Evolutionary conservation across 2,888 invertebrate genomes (phyloP).

Genomic region (Cylloceria caligata): DNA sequence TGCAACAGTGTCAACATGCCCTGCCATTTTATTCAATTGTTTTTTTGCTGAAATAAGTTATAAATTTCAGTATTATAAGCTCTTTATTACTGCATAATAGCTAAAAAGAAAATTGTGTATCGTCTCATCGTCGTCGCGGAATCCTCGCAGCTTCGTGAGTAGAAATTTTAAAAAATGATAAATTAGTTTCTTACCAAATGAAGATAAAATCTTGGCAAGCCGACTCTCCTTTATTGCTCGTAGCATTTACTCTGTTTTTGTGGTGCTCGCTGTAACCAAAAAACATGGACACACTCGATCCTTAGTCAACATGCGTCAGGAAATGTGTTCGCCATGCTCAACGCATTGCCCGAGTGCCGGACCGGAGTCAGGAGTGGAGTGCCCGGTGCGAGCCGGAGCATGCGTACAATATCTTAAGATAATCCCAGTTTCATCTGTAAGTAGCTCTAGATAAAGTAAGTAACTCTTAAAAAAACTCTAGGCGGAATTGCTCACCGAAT

Average conservation of each 20-base stretch:
- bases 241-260: constrained; percentile 69
- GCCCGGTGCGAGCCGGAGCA: too few species aligned
- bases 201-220: constrained; percentile 66
- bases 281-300: background rate
- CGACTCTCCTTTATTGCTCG: constrained; percentile 64
- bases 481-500: too few species aligned
- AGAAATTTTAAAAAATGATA: background rate
- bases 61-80: constrained; percentile 5
- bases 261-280: constrained; percentile 2
- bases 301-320: constrained; percentile 23
- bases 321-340: constrained; percentile 11
- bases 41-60: constrained; percentile 63
- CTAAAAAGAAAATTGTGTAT: background rate
- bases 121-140: constrained; percentile 26
- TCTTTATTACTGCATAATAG: too few species aligned
- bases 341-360: background rate
- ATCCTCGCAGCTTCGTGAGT: background rate
- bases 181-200: constrained; percentile 68
- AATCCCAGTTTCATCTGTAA: too few species aligned
- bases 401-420: too few species aligned
- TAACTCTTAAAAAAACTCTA: too few species aligned
- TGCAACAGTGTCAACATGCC: constrained; percentile 38
- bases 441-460: too few species aligned
- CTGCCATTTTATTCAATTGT: constrained; percentile 70
- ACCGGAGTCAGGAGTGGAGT: too few species aligned